Conservation (phyloP, 1,140 invertebrate genomes). For the Leptinotarsa undecemlineata region DNA sequence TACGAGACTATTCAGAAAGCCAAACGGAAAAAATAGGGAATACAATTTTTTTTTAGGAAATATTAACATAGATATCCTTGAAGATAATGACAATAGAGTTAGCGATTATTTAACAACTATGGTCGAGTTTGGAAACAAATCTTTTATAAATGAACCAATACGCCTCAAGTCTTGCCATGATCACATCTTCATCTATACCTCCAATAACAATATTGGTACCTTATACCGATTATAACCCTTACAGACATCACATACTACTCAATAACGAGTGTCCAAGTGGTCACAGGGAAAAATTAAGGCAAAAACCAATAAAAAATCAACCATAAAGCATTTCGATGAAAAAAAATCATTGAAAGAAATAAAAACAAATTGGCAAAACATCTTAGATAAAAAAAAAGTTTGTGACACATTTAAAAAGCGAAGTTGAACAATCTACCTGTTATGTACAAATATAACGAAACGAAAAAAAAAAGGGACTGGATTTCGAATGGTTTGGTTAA, state of each 20-base stretch:
- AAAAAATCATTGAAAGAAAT: neutral
- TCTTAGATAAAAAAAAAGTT: neutral
- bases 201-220: neutral
- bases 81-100: neutral
- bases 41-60: neutral
- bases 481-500: neutral
- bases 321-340: neutral
- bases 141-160: neutral
- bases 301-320: neutral
- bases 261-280: neutral
- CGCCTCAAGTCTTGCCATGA: neutral
- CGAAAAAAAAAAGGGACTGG: neutral
- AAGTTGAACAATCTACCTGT: neutral
- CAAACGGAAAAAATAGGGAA: neutral
- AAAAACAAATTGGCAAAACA: neutral
- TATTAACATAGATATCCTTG: neutral
- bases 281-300: neutral
- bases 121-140: neutral
- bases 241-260: neutral
- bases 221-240: neutral
- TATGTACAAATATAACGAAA: neutral
- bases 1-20: constrained; percentile 34
- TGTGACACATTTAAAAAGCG: neutral
- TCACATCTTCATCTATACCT: neutral
- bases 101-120: neutral